Base-by-base conservation (phyloP, 1,140 invertebrate species). In the Drosophila fuyamai region DNA sequence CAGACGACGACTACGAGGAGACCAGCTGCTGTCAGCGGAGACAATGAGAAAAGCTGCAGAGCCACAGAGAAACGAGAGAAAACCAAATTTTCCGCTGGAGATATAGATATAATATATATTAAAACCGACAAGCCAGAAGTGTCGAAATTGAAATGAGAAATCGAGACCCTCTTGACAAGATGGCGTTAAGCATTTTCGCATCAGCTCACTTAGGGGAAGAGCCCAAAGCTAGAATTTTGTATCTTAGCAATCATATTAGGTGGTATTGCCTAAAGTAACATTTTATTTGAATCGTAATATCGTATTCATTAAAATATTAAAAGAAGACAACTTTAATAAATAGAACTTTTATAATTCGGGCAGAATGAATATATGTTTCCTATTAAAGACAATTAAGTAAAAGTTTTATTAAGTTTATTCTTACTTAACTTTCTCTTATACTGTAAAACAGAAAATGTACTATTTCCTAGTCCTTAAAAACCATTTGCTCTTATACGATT, bases 121-220 rank as follows among this genome's bases (percentile, higher is more conserved):
- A 75, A 53, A 81, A 65, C 55, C 38, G 32, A 35, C 60, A 68
- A 53, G 14, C 65, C 67, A 82, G 60, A 82, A 76, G 56, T 51
- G 67, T 35, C 76, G 38, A 72, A 81, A 86, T 65, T 79, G 50
- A 86, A 85, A 76, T 72, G 66, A 68, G 48, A 65, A 71, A 76
- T 83, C 68, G 66, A 71, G 57, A 32, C 54, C 58, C 16, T 27
- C 32, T 68, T 41, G 6, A 27, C 35, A 68, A 68, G 40, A 66
- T 68, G 65, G 65, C 40, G 61, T 23, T 44, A 41, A 29, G 18
- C 10, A 65, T 44, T 65, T 44, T 65, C 46, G 18, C 18, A n/a
- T 27, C 4, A 23, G 35, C 44, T 32, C 16, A 18, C 16, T 43
- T 23, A 6, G 16, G n/a, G 3, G 2, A 5, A 61, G 35, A 36